Evolutionary conservation across 2,888 invertebrate species (phyloP).

Genomic region (Drosophila neotestacea): DNA sequence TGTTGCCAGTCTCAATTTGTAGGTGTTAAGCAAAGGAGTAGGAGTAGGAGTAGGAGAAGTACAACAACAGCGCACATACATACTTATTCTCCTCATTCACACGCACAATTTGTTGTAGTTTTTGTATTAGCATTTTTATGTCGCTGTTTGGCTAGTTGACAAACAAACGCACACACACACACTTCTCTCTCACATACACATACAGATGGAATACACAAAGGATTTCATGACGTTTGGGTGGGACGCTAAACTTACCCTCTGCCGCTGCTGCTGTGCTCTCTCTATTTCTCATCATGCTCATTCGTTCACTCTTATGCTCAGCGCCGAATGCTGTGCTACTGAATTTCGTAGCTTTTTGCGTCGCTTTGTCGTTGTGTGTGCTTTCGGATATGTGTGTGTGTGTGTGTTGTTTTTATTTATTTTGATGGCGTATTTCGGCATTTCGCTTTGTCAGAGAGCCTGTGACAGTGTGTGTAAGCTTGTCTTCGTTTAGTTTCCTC

Average conservation of each 20-base stretch:
- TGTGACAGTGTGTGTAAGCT: constrained; percentile 28
- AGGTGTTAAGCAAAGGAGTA: constrained; percentile 40
- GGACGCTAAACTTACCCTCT: constrained; percentile 68
- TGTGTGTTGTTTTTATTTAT: constrained; percentile 72
- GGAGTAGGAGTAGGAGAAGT: not conserved
- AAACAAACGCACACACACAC: constrained; percentile 56
- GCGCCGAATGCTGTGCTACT: constrained; percentile 79
- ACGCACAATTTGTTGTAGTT: constrained; percentile 72
- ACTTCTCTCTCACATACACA: constrained; percentile 23
- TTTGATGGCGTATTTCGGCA: constrained; percentile 77
- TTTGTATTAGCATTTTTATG: constrained; percentile 78
- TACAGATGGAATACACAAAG: constrained; percentile 65
- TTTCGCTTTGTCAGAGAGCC: constrained; percentile 71
- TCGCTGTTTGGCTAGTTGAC: constrained; percentile 69
- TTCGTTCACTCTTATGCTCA: constrained; percentile 25
- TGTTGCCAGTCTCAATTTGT: constrained; percentile 47
- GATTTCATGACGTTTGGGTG: constrained; percentile 74
- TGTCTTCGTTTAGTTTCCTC: constrained; percentile 56
- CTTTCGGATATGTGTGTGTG: constrained; percentile 27
- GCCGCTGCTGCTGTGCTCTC: constrained; percentile 41
- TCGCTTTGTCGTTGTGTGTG: constrained; percentile 30
- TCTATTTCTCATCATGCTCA: constrained; percentile 34
- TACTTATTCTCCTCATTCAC: constrained; percentile 15
- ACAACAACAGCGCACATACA: constrained; percentile 8
- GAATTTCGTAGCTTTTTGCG: constrained; percentile 62